phyloP scores from a whole-genome alignment of 2,113 vertebrate species.

The Chlorodrepanis virens region DNA sequence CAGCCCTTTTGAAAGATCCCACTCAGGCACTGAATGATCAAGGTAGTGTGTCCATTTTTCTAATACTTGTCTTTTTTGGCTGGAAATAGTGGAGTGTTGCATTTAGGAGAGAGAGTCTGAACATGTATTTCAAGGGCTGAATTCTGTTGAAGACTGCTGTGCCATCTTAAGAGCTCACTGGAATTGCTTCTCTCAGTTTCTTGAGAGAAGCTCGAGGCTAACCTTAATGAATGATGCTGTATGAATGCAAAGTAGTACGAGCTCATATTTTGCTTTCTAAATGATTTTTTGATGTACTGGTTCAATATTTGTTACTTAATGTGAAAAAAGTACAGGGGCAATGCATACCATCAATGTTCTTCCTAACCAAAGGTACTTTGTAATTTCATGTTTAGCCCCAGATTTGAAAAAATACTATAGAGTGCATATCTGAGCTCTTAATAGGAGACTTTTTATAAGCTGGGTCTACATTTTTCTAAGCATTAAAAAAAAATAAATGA shows the following conservation, averaged over 20 bases:
- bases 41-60: slow-evolving; percentile 73
- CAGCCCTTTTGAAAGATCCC: slow-evolving; percentile 95
- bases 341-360: neutral
- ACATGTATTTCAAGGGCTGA: neutral
- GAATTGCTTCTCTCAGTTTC: neutral
- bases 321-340: neutral
- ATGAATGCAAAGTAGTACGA: neutral
- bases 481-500: neutral
- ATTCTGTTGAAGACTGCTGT: neutral
- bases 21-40: slow-evolving; percentile 83
- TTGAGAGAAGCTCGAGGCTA: neutral
- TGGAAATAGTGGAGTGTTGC: neutral
- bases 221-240: neutral
- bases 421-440: neutral
- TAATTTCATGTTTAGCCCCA: neutral
- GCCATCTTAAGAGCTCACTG: neutral
- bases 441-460: neutral
- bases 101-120: neutral
- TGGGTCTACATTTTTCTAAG: neutral
- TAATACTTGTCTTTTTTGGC: neutral
- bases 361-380: neutral
- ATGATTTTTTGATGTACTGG: neutral
- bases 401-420: neutral
- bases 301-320: neutral
- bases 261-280: neutral